Percentiles rank a stretch among this genome's conserved stretches.
phyloP scores from a whole-genome alignment of 1,140 invertebrate species.

The Hormaphis cornu region DNA sequence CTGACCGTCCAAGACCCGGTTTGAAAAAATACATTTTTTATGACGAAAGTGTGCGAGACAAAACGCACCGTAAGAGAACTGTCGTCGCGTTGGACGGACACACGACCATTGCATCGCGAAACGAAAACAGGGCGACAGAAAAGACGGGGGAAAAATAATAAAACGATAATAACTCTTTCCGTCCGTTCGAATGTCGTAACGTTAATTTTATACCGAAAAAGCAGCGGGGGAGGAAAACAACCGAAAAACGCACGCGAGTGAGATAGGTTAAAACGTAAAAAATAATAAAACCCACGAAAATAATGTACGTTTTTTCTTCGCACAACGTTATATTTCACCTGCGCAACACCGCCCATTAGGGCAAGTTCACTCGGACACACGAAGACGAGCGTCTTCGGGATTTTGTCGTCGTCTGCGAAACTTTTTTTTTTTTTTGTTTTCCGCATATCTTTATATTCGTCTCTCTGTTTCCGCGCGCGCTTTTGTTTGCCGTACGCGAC shows the following conservation, averaged over 20 bases:
- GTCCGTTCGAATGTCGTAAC: no score
- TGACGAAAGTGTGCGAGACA: no score
- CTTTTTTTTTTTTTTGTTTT: neutral
- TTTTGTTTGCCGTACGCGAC: constrained; percentile 29
- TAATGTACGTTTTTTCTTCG: constrained; percentile 13
- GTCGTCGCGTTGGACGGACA: no score
- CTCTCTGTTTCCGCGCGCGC: neutral
- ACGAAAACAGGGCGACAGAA: no score
- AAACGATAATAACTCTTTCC: no score
- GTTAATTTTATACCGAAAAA: no score
- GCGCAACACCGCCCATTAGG: constrained; percentile 26
- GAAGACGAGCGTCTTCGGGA: constrained; percentile 14
- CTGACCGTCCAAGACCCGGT: no score
- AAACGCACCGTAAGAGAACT: no score
- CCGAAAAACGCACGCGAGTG: neutral
- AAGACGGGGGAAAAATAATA: no score
- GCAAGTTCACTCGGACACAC: constrained; percentile 27
- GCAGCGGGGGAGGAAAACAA: neutral
- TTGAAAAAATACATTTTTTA: no score
- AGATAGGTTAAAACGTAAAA: neutral
- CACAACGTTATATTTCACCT: constrained; percentile 32
- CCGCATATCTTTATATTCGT: no score
- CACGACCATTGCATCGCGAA: no score
- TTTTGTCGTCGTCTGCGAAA: constrained; percentile 32
- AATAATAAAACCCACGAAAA: constrained; percentile 21